Base-by-base conservation (phyloP, 2,113 vertebrate genomes). In the Leucopsar rothschildi region DNA sequence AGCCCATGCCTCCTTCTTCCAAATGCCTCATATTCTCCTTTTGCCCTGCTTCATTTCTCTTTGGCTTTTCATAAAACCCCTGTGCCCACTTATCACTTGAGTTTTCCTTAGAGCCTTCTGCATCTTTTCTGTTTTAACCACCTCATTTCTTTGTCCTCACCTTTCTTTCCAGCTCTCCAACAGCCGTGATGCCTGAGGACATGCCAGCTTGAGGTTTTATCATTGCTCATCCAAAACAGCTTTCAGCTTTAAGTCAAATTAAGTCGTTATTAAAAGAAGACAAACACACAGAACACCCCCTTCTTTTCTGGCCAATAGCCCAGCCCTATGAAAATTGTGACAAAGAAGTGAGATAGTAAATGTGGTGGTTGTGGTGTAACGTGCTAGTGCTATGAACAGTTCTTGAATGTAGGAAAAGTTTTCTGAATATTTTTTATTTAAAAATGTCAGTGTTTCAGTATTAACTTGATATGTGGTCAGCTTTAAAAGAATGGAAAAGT, bases 211-310 rank as follows among this genome's bases (percentile, higher is more conserved):
- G 75, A 80, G 37, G 17, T 75, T 83, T 73, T 80, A 39, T 90
- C 42, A 12, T 59, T 92, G 59, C 76, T 95, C 33, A 73, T 90
- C 45, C 50, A 55, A 86, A 83, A 75, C 16, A 75, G 42, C 56
- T 84, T 89, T 91, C 73, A 56, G 39, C 56, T 89, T 89, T 28
- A 21, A 84, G 61, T 64, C 52, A 89, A 87, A 94, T 96, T 81
- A 89, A 94, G 77, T 78, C 13, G 4, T 95, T 84, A 42, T 39
- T 93, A 59, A 88, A 91, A 70, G 47, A 85, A 82, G 61, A 64
- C 45, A 85, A 92, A 53, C 66, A 80, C 53, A 66, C 33, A 76
- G 24, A 93, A 59, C 14, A 69, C 1, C 3, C 20, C 31, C n/a
- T 60, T 29, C 7, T 86, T 22, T 82, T 83, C 52, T 35, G 7